phyloP scores from a whole-genome alignment of 2,113 vertebrate species.

The Sturnus vulgaris region DNA sequence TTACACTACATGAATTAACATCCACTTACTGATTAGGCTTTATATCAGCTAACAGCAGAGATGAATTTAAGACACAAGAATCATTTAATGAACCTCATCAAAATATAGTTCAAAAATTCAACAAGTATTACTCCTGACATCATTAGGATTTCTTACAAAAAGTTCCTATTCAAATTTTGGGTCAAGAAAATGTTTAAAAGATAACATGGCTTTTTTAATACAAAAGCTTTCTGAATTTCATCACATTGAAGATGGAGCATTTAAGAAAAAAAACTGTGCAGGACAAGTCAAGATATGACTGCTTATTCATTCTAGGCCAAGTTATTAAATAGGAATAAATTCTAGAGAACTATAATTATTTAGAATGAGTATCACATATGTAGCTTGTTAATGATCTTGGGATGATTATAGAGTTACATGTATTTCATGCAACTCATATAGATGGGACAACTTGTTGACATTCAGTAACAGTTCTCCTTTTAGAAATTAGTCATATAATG shows the following conservation, averaged over 20 bases:
- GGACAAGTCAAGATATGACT: neutral
- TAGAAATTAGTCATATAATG: neutral
- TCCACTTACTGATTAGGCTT: neutral
- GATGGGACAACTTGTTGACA: neutral
- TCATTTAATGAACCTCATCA: neutral
- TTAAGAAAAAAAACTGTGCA: neutral
- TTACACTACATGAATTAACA: neutral
- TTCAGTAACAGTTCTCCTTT: neutral
- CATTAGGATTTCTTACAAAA: neutral
- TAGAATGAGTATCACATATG: neutral
- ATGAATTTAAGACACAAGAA: neutral
- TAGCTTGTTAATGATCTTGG: neutral
- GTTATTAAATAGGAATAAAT: neutral
- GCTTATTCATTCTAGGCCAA: neutral
- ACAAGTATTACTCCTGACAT: neutral
- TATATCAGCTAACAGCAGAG: neutral
- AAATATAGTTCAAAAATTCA: neutral
- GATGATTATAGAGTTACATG: neutral
- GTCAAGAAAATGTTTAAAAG: neutral
- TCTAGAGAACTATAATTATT: neutral
- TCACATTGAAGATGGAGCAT: neutral
- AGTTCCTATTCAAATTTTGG: neutral
- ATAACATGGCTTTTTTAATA: neutral
- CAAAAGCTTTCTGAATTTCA: neutral
- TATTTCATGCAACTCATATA: neutral